Evolutionary conservation across 2,888 invertebrate genomes (phyloP).

Genomic region (Harpagoxenus sublaevis): DNA sequence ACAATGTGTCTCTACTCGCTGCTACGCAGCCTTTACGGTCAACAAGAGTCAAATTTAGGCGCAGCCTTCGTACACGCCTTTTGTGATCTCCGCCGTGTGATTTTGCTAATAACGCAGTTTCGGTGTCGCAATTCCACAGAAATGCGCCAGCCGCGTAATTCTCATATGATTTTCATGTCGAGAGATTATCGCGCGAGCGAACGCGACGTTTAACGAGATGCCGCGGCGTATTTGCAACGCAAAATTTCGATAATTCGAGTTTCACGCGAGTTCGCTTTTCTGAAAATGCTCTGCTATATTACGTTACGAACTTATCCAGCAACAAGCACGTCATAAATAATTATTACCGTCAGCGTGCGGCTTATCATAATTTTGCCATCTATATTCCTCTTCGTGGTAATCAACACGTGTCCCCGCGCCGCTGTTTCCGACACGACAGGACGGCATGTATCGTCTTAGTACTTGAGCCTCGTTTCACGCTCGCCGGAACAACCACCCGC

Average conservation of each 20-base stretch:
- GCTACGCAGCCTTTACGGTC: slow-evolving; percentile 39
- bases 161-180: slow-evolving; percentile 15
- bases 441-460: slow-evolving; percentile 64
- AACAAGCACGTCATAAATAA: slow-evolving; percentile 35
- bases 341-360: slow-evolving; percentile 13
- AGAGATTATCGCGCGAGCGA: slow-evolving; percentile 10
- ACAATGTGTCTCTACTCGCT: slow-evolving; percentile 35
- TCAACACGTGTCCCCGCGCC: slow-evolving; percentile 47
- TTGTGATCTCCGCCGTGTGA: neutral
- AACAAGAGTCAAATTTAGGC: slow-evolving; percentile 20
- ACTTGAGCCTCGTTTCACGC: slow-evolving; percentile 78
- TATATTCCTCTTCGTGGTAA: slow-evolving; percentile 54
- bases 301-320: neutral
- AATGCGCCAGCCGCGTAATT: neutral
- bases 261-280: neutral
- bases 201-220: slow-evolving; percentile 7
- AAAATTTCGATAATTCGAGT: slow-evolving; percentile 23
- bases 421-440: slow-evolving; percentile 51
- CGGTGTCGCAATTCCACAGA: neutral
- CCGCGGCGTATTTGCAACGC: neutral
- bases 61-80: neutral
- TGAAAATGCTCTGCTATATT: neutral
- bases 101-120: slow-evolving; percentile 23
- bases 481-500: slow-evolving; percentile 66
- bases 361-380: slow-evolving; percentile 50